Conservation (phyloP, 2,113 vertebrate genomes). For the Dryoscopus gambensis region DNA sequence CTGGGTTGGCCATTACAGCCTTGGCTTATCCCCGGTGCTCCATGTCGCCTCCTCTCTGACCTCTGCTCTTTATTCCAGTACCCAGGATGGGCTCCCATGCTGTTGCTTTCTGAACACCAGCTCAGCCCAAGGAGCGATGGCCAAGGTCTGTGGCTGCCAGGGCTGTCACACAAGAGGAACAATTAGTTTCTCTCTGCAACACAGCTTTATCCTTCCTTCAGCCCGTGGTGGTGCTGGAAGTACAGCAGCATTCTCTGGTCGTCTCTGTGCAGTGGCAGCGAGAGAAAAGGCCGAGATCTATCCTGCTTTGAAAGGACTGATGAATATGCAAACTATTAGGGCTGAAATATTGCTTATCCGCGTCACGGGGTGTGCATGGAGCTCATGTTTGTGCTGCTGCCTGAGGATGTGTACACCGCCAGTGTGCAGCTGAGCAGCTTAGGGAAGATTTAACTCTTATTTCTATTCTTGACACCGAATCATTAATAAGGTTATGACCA, state of each 20-base stretch:
- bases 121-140: background rate
- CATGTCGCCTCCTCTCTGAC: accelerated
- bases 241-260: background rate
- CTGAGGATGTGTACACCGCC: background rate
- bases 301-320: background rate
- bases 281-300: background rate
- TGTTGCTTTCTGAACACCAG: background rate
- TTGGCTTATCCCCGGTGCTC: background rate
- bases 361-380: background rate
- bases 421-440: background rate
- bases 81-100: background rate
- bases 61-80: background rate
- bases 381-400: background rate
- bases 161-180: background rate
- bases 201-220: background rate
- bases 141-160: background rate
- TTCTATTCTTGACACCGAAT: background rate
- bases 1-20: background rate
- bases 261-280: background rate
- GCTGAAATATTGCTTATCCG: background rate
- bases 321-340: background rate
- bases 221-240: background rate
- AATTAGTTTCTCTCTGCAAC: background rate
- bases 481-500: background rate
- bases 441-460: constrained; percentile 28